Base-by-base conservation (phyloP, 2,888 invertebrate species). In the Gasteruption jaculator region DNA sequence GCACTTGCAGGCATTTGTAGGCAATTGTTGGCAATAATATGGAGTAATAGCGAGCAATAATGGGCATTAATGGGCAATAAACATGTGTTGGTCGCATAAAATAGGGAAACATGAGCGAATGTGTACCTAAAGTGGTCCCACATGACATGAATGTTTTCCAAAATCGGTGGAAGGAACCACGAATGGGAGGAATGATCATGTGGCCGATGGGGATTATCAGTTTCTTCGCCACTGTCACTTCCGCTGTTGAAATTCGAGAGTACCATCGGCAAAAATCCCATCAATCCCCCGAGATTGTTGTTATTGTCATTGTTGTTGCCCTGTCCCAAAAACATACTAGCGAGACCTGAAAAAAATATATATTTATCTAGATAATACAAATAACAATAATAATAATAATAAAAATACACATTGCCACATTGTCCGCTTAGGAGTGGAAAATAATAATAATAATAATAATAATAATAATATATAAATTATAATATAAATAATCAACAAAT, bases 161-260 rank as follows among this genome's bases (percentile, higher is more conserved):
- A 61, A 67, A 84, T 58, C 44, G 84, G 88, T 0, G 88, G 88
- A 48, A 89, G 68, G 53, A 83, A 80, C 65, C 82, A 79, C 0
- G 84, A 79, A 53, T 87, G 87, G 27, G 78, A 82, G 38, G 82
- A 67, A 32, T 71, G 68, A 44, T 72, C 81, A 57, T 86, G 85
- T 1, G 76, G 76, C 14, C 79, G 76, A 52, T 82, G 83, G 0
- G 76, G 75, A 10, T 77, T 75, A 21, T 79, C 77, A 0, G 79
- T 74, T 45, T 77, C 76, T 36, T 77, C 68, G 0, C 81, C 78
- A 51, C 83, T 82, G 6, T 79, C 76, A 5, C 80, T 80, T 5
- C 77, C 74, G 45, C 83, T 75, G 42, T 72, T 78, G 1, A 86
- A 62, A 0, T 80, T 78, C 47, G 82, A 82, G 73, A 87, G 72